Percentiles rank a stretch among this genome's conserved stretches.
These are phyloP conservation scores for Gadus chalcogrammus DNA, from an alignment of 2,113 vertebrate genomes.

Conservation along the genomic window DNA sequence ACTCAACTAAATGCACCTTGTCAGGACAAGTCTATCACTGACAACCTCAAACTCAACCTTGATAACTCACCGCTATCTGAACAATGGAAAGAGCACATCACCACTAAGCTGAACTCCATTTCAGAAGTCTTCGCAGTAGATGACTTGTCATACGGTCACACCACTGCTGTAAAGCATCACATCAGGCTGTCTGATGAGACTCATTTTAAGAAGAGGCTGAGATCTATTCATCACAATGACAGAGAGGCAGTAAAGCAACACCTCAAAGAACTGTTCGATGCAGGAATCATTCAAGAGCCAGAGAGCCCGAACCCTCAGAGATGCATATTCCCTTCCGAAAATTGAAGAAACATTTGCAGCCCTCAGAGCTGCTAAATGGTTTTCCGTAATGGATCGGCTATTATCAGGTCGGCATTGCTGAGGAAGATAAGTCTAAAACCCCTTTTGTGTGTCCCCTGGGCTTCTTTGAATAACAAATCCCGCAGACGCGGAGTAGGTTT, in stretches of 20 bases:
- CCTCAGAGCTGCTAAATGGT: background rate
- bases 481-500: no score
- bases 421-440: no score
- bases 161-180: slow-evolving; percentile 1
- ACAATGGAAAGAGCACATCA: slow-evolving; percentile 9
- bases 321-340: background rate
- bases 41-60: background rate
- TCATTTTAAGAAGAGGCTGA: background rate
- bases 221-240: background rate
- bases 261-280: slow-evolving; percentile 4
- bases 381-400: background rate
- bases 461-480: no score
- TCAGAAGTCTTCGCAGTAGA: background rate
- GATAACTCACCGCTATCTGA: slow-evolving; percentile 3
- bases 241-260: slow-evolving; percentile 3
- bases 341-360: background rate
- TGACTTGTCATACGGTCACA: background rate
- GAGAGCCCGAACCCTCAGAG: background rate
- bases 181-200: slow-evolving; percentile 1
- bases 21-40: background rate
- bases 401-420: background rate
- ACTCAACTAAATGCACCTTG: no score
- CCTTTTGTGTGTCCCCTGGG: background rate
- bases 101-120: background rate
- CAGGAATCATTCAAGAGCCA: background rate